These are phyloP conservation scores for Atherinomorus stipes DNA, from an alignment of 2,113 vertebrate species.

Conservation along the genomic window DNA sequence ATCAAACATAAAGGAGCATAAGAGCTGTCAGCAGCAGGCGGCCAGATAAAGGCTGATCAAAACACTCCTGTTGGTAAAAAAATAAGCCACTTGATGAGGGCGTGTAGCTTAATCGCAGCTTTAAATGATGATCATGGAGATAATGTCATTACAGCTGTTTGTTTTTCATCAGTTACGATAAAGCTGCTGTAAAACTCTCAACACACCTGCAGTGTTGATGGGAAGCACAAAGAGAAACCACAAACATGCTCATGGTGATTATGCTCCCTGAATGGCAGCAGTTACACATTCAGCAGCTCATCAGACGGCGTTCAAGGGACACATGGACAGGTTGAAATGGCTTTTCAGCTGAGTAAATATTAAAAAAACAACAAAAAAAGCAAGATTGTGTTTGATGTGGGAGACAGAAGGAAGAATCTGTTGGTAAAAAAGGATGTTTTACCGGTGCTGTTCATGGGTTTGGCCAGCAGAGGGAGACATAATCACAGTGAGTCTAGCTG, in stretches of 20 bases:
- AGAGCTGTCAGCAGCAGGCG: conserved; percentile 30
- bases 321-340: not conserved
- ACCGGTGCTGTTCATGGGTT: not conserved
- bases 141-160: conserved; percentile 44
- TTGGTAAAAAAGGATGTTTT: not conserved
- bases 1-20: conserved; percentile 36
- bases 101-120: not conserved
- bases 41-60: conserved; percentile 22
- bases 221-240: conserved; percentile 29
- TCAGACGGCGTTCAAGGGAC: conserved; percentile 9
- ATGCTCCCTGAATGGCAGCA: conserved; percentile 25
- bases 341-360: not conserved
- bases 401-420: not conserved
- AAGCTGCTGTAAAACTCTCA: not conserved
- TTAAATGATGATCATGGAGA: conserved; percentile 22
- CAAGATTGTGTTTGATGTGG: no score
- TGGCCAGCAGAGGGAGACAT: conserved; percentile 56
- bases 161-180: conserved; percentile 26
- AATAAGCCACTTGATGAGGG: not conserved
- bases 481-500: not conserved
- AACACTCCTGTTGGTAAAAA: not conserved
- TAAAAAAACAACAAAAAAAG: not conserved
- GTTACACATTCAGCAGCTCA: conserved; percentile 12
- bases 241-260: conserved; percentile 34
- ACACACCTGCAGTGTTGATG: conserved; percentile 53